Base-by-base conservation (phyloP, 2,888 invertebrate genomes). In the Heliothis peltigera region DNA sequence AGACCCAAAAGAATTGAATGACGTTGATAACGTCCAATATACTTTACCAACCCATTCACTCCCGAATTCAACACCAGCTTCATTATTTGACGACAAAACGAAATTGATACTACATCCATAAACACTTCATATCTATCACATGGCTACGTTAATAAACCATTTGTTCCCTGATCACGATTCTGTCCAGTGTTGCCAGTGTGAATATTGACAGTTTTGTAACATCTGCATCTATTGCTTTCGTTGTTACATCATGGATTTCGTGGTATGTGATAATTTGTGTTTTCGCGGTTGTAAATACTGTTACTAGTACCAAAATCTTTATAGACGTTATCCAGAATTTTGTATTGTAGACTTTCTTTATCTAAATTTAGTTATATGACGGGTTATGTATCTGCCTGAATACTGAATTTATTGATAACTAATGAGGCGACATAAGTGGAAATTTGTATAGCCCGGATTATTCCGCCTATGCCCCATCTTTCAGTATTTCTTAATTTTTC, bases 181-280 rank as follows among this genome's bases (percentile, higher is more conserved):
- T 35, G 46, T 12, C 35, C 19, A 44, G 59, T 48, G 49, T 61
- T 55, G 56, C 53, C 18, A 54, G 58, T 74, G 64, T 74, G 72
- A 71, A 63, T 25, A 54, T 77, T 69, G 51, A 5, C 76, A 77
- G 69, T 75, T 69, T 62, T 65, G 79, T 60, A 67, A 75, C 44
- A 39, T 47, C 32, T 32, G 12, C 32, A 39, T 49, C 8, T 25
- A 61, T 68, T 46, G 57, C 64, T 71, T 54, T 60, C 61, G 56
- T 70, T 75, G 63, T 77, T 64, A 65, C 71, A 28, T 62, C 60
- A 77, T 75, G 71, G 51, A 64, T 78, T 62, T 70, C 43, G 70
- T 46, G 70, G 70, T 78, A 70, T 49, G 79, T 75, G 77, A 63
- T 75, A 75, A 79, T 75, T 77, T 75, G 61, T 61, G 32, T 58